Percentiles rank a stretch among this genome's conserved stretches.
phyloP scores from a whole-genome alignment of 2,797 vertebrate species.

The Thaleichthys pacificus region DNA sequence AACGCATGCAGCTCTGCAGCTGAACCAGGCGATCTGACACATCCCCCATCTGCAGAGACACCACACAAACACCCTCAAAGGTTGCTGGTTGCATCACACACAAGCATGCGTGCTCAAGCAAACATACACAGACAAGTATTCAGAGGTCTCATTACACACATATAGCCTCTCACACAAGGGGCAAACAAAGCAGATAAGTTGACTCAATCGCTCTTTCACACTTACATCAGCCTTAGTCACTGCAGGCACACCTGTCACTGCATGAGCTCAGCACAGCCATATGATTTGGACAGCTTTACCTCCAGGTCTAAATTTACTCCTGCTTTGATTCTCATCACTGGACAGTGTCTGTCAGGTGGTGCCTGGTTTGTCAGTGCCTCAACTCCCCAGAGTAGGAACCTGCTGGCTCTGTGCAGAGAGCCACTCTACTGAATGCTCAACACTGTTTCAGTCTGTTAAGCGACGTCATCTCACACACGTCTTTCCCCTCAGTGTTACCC shows the following conservation, averaged over 20 bases:
- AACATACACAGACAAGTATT: not conserved
- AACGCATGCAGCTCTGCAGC: conserved; percentile 77
- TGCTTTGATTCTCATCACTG: conserved; percentile 61
- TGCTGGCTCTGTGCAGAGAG: conserved; percentile 24
- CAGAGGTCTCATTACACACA: not conserved
- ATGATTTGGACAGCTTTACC: conserved; percentile 67
- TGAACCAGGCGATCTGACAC: conserved; percentile 71
- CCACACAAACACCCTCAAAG: not conserved
- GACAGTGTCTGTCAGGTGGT: conserved; percentile 41
- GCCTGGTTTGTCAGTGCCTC: conserved; percentile 53
- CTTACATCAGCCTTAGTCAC: conserved; percentile 52
- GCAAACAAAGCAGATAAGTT: conserved; percentile 33
- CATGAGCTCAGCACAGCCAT: conserved; percentile 64
- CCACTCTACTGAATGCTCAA: conserved; percentile 7
- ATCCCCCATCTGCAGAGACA: conserved; percentile 60
- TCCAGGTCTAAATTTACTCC: conserved; percentile 64
- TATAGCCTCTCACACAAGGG: conserved; percentile 24
- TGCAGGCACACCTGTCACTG: conserved; percentile 63
- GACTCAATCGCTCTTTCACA: conserved; percentile 44
- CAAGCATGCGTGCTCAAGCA: not conserved
- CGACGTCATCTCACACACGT: conserved; percentile 1
- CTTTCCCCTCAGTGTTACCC: conserved; percentile 1
- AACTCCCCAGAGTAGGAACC: conserved; percentile 51
- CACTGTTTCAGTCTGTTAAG: conserved; percentile 7
- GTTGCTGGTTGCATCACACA: not conserved